A percentile compares a stretch with the other conserved stretches of the same genome.
Conservation (phyloP, 2,797 vertebrate genomes). For the Sparidentex hasta region DNA sequence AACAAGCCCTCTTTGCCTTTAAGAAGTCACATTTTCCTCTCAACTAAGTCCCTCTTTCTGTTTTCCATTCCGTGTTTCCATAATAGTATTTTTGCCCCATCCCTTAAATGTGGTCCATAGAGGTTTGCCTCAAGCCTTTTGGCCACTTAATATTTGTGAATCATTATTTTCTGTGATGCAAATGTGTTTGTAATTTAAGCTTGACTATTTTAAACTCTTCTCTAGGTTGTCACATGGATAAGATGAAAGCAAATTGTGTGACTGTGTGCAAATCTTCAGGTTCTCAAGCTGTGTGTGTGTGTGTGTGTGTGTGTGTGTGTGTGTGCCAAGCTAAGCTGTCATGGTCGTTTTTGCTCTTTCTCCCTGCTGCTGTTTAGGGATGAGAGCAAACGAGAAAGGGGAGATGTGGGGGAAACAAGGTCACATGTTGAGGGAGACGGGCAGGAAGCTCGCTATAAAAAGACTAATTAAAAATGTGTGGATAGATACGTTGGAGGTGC, state of each 20-base stretch:
- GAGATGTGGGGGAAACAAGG: conserved; percentile 35
- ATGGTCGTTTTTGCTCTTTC: conserved; percentile 45
- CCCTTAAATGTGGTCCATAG: conserved; percentile 3
- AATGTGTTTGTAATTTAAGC: conserved; percentile 55
- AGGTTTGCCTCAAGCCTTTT: conserved; percentile 32
- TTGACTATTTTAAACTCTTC: conserved; percentile 60
- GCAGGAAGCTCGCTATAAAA: conserved; percentile 75
- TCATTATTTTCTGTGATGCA: conserved; percentile 48
- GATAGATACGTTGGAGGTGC: conserved; percentile 61
- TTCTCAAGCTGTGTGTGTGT: conserved; percentile 15
- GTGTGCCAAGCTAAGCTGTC: conserved; percentile 40
- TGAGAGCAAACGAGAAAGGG: conserved; percentile 1
- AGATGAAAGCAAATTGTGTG: conserved; percentile 53
- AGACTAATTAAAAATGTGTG: conserved; percentile 82
- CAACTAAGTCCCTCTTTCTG: background rate
- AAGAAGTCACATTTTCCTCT: background rate
- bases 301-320: conserved; percentile 37
- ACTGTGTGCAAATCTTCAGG: conserved; percentile 4
- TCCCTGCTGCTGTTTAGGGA: conserved; percentile 43
- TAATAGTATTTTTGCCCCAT: conserved; percentile 3
- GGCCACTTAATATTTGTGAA: conserved; percentile 24
- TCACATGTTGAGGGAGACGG: conserved; percentile 62
- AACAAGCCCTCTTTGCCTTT: conserved; percentile 2
- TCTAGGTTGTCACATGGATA: conserved; percentile 48
- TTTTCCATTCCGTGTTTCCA: conserved; percentile 17